These are phyloP conservation scores for Drosophila hydei DNA, from an alignment of 1,140 invertebrate genomes.

Conservation along the genomic window DNA sequence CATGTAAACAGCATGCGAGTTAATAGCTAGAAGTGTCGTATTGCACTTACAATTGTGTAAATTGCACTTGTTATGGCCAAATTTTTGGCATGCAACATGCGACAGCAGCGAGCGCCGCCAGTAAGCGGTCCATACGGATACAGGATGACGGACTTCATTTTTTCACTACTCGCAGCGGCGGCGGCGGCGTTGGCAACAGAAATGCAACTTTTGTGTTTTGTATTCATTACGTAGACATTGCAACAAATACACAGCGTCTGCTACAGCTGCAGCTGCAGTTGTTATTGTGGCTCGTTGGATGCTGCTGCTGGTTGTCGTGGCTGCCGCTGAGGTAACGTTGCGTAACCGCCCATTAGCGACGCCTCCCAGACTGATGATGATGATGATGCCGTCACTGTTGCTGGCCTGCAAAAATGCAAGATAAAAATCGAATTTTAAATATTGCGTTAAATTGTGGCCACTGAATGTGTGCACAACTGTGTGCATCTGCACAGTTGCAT, in stretches of 20 bases:
- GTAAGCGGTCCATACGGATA: constrained; percentile 85
- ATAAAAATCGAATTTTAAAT: constrained; percentile 60
- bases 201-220: constrained; percentile 59
- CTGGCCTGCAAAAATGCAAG: constrained; percentile 47
- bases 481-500: too few relatives aligned
- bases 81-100: constrained; percentile 87
- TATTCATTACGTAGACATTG: constrained; percentile 69
- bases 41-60: constrained; percentile 87
- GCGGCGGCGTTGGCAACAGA: constrained; percentile 27
- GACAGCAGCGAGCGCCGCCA: constrained; percentile 85
- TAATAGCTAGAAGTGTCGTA: constrained; percentile 16
- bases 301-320: constrained; percentile 11
- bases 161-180: constrained; percentile 44
- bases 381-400: neutral
- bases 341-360: constrained; percentile 35
- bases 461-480: constrained; percentile 16
- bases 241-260: constrained; percentile 16
- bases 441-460: constrained; percentile 49
- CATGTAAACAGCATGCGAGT: constrained; percentile 2
- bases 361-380: constrained; percentile 1
- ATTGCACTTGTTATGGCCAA: constrained; percentile 88
- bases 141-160: constrained; percentile 85
- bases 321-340: constrained; percentile 26
- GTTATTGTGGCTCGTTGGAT: constrained; percentile 10
- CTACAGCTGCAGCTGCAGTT: neutral